Evolutionary conservation across 2,113 vertebrate species (phyloP).

Genomic region (Phocoena sinus): DNA sequence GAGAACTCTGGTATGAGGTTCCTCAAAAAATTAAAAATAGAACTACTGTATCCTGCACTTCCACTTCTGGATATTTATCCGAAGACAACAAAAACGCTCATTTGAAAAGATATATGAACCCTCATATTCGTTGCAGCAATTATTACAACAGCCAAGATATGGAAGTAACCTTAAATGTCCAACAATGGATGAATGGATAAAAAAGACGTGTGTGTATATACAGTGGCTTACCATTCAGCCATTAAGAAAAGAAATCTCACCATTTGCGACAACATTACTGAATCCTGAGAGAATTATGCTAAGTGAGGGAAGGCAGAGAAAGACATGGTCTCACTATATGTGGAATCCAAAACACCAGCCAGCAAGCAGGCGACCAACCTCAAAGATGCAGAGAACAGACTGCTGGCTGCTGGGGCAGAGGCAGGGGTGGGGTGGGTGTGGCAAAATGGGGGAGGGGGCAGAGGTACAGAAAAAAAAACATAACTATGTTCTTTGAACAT

Average conservation of each 20-base stretch:
- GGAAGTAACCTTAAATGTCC: not conserved
- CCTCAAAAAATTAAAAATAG: not conserved
- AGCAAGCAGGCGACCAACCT: not conserved
- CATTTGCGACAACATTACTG: not conserved
- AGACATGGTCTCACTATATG: not conserved
- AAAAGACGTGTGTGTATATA: not conserved
- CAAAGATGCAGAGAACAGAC: not conserved
- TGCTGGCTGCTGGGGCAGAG: not conserved
- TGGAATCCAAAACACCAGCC: not conserved
- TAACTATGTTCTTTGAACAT: not conserved
- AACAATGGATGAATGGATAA: not conserved
- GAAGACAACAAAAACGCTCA: not conserved
- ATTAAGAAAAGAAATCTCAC: not conserved
- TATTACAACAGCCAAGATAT: not conserved
- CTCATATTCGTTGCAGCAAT: not conserved
- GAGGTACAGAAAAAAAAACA: not conserved
- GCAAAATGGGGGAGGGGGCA: not conserved
- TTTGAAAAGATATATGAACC: not conserved
- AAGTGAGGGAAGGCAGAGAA: not conserved
- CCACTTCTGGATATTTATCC: not conserved
- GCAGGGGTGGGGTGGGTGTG: not conserved
- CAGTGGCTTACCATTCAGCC: not conserved
- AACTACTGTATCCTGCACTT: not conserved
- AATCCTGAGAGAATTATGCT: not conserved
- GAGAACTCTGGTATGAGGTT: not conserved